Evolutionary conservation across 2,797 vertebrate genomes (phyloP).

Genomic region (Rallus crepitans): DNA sequence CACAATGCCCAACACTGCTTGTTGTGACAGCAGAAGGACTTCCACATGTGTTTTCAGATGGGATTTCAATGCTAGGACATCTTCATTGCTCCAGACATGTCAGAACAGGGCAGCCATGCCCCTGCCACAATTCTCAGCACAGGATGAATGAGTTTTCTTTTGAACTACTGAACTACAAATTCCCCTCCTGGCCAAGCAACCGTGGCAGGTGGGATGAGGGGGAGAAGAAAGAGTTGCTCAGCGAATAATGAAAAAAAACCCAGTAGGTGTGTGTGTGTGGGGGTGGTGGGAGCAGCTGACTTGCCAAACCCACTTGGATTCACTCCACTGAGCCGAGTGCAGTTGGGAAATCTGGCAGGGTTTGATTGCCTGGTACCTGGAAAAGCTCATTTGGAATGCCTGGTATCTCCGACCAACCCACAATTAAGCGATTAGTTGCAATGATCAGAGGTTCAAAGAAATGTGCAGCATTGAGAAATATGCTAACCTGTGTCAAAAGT

Average conservation of each 20-base stretch:
- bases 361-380: background rate
- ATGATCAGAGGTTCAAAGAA: background rate
- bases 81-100: background rate
- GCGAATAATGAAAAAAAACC: background rate
- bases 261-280: background rate
- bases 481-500: background rate
- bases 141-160: constrained; percentile 22
- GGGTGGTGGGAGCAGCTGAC: constrained; percentile 36
- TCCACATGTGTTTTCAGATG: background rate
- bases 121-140: background rate
- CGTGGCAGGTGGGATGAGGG: background rate
- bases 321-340: fast-evolving
- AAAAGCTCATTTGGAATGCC: constrained; percentile 30
- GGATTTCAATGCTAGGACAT: background rate
- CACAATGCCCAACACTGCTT: background rate
- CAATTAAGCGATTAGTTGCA: background rate
- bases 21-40: background rate
- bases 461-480: background rate
- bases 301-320: constrained; percentile 17
- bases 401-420: background rate
- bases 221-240: constrained; percentile 13
- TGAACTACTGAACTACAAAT: constrained; percentile 52
- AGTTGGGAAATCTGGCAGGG: constrained; percentile 3
- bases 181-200: constrained; percentile 13
- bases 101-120: background rate